These are phyloP conservation scores for Vulpes vulpes DNA, from an alignment of 2,113 vertebrate species.

Conservation along the genomic window DNA sequence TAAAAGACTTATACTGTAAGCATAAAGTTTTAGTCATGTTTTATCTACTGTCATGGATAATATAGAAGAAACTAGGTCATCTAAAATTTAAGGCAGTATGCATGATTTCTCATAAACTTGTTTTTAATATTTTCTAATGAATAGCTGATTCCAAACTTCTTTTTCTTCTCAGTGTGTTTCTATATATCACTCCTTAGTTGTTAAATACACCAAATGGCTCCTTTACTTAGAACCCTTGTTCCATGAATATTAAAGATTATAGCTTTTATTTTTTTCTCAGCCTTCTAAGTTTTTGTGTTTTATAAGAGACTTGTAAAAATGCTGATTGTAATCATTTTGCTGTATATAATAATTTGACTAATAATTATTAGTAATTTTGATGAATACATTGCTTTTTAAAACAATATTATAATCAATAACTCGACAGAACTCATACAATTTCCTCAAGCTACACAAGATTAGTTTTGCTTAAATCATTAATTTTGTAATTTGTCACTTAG, in stretches of 20 bases:
- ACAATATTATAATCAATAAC: constrained; percentile 28
- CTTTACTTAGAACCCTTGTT: not conserved
- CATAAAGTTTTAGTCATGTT: constrained; percentile 28
- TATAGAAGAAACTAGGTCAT: not conserved
- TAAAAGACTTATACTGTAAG: not conserved
- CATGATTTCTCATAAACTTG: not conserved
- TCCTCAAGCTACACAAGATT: constrained; percentile 50
- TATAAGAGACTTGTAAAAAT: not conserved
- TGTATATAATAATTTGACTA: constrained; percentile 24
- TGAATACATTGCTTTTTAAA: constrained; percentile 52
- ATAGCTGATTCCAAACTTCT: not conserved
- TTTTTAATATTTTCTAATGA: not conserved
- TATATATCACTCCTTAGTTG: not conserved
- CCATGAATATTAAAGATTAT: not conserved
- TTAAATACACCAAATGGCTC: not conserved
- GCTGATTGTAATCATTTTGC: not conserved
- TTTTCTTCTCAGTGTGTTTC: not conserved
- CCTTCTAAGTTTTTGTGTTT: not conserved
- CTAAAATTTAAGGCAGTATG: constrained; percentile 10
- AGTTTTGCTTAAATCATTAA: constrained; percentile 58
- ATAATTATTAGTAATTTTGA: constrained; percentile 49
- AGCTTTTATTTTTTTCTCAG: constrained; percentile 21
- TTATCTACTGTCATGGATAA: not conserved
- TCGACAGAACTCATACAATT: constrained; percentile 10
- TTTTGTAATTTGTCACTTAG: not conserved